phyloP scores from a whole-genome alignment of 2,797 vertebrate species.

The Protosalanx chinensis region DNA sequence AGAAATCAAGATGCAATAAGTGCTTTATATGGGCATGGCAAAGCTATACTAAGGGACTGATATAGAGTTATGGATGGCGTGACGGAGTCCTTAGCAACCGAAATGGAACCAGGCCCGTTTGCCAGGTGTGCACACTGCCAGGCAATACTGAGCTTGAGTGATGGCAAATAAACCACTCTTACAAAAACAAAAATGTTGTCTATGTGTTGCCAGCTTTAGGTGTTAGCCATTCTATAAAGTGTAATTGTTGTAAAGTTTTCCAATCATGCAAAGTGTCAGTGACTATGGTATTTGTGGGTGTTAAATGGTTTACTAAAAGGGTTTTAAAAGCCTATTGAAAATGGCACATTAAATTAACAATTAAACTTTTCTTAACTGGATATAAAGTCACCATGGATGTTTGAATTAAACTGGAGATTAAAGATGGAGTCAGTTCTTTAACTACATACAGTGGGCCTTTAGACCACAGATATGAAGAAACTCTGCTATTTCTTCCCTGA shows the following conservation, averaged over 20 bases:
- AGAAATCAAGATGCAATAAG: conserved; percentile 41
- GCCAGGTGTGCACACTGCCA: conserved; percentile 47
- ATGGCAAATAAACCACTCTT: neutral
- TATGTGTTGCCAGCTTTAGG: conserved; percentile 6
- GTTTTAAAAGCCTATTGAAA: conserved; percentile 49
- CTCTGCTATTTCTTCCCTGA: conserved; percentile 39
- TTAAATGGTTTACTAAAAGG: conserved; percentile 13
- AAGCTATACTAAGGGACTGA: conserved; percentile 24
- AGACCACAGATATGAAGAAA: conserved; percentile 54
- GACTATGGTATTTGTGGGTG: conserved; percentile 17
- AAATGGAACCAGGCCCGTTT: conserved; percentile 38
- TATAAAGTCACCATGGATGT: conserved; percentile 37
- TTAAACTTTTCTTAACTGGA: conserved; percentile 6
- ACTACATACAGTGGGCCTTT: conserved; percentile 50
- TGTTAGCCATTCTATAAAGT: conserved; percentile 31
- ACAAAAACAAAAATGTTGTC: conserved; percentile 6
- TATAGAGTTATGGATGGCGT: conserved; percentile 37
- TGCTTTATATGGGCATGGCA: conserved; percentile 22
- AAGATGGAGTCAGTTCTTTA: conserved; percentile 51
- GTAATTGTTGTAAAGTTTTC: conserved; percentile 40
- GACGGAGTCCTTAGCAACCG: conserved; percentile 46
- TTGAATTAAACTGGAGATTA: conserved; percentile 49
- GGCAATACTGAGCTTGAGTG: neutral
- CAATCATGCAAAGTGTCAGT: conserved; percentile 32
- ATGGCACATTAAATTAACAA: neutral